Percentiles rank a stretch among this genome's conserved stretches.
These are phyloP conservation scores for Stegana nigrithorax DNA, from an alignment of 2,888 invertebrate species.

Conservation along the genomic window DNA sequence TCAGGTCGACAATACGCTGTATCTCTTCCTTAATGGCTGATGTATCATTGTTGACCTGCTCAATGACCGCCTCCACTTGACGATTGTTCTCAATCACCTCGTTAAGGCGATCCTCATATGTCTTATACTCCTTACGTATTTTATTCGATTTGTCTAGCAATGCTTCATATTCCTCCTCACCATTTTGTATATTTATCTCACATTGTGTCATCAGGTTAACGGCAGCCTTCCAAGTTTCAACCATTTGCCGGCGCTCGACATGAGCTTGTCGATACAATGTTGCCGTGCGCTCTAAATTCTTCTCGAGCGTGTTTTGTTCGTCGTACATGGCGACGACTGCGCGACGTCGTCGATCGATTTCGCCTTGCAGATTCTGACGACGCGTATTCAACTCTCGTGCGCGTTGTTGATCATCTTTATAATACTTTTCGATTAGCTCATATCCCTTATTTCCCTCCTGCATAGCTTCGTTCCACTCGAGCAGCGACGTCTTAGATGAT, in stretches of 20 bases:
- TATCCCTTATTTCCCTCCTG: constrained; percentile 78
- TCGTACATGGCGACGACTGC: constrained; percentile 68
- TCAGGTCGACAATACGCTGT: constrained; percentile 59
- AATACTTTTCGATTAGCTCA: constrained; percentile 78
- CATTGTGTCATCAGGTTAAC: constrained; percentile 78
- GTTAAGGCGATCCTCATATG: constrained; percentile 70
- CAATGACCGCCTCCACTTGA: constrained; percentile 67
- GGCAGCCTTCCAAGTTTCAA: constrained; percentile 79
- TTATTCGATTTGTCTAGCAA: constrained; percentile 54
- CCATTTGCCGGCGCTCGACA: constrained; percentile 76
- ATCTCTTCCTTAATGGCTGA: constrained; percentile 65
- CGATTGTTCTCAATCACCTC: constrained; percentile 71
- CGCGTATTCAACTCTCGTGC: constrained; percentile 74
- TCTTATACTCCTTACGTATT: constrained; percentile 67
- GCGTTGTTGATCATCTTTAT: constrained; percentile 77
- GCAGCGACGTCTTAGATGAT: constrained; percentile 73
- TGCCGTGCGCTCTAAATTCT: constrained; percentile 70
- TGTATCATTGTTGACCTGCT: constrained; percentile 65
- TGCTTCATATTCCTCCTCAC: constrained; percentile 66
- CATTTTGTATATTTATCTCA: constrained; percentile 74
- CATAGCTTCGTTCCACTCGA: constrained; percentile 80
- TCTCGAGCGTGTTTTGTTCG: constrained; percentile 72
- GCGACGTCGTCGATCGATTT: constrained; percentile 68
- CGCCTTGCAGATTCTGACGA: constrained; percentile 71
- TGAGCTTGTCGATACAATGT: constrained; percentile 72